Conservation (phyloP, 2,797 vertebrate species). For the Gymnocypris eckloni region DNA sequence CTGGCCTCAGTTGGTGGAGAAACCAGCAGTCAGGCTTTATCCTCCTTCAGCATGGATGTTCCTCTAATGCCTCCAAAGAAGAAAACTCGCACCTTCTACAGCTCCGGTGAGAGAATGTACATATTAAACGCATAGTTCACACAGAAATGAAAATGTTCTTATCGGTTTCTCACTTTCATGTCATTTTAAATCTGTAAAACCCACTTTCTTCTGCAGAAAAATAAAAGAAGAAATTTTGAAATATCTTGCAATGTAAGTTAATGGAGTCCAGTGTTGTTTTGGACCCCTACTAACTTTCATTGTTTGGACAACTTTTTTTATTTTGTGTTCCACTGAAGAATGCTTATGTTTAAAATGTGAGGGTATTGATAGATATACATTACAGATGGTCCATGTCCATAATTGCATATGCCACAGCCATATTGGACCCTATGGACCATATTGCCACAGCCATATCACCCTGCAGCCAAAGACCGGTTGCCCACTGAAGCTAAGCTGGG, state of each 20-base stretch:
- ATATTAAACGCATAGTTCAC: background rate
- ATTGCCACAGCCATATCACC: no score
- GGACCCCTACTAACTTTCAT: background rate
- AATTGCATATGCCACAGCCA: no score
- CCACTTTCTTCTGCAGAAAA: no score
- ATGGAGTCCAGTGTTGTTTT: background rate
- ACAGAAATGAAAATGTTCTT: background rate
- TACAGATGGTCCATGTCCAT: no score
- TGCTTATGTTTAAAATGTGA: no score
- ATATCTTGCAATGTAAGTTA: no score
- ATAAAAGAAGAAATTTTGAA: background rate
- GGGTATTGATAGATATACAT: no score
- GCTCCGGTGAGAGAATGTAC: conserved; percentile 76
- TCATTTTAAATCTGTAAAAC: background rate
- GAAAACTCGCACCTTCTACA: conserved; percentile 92
- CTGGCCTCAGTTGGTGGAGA: conserved; percentile 58
- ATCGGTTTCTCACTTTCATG: background rate
- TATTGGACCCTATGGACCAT: no score
- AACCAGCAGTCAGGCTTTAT: conserved; percentile 41
- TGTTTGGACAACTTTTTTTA: background rate
- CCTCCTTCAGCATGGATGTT: conserved; percentile 54
- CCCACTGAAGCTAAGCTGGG: no score
- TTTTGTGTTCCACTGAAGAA: background rate
- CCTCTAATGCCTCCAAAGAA: conserved; percentile 80
- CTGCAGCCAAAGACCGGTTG: no score